Evolutionary conservation across 2,113 vertebrate species (phyloP).

Genomic region (Hassar affinis): DNA sequence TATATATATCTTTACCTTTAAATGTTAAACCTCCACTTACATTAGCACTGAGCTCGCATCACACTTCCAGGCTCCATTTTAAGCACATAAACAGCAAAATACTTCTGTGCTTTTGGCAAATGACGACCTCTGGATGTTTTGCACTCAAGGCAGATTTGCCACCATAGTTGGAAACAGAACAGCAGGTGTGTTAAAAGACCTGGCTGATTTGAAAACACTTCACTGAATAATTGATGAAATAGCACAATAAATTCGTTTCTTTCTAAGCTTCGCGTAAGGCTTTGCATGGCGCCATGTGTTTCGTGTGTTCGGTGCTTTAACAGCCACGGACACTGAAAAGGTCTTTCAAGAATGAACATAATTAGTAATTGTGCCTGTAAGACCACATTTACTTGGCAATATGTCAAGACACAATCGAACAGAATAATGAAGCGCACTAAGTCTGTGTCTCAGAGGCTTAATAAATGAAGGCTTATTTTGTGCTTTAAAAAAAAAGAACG

Average conservation of each 20-base stretch:
- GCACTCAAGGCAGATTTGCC: background rate
- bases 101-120: background rate
- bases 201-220: background rate
- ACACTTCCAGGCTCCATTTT: background rate
- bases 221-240: conserved; percentile 6
- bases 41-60: conserved; percentile 57
- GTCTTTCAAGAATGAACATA: background rate
- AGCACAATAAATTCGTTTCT: background rate
- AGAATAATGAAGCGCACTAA: background rate
- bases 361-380: background rate
- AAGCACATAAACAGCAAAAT: background rate
- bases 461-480: background rate
- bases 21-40: conserved; percentile 60
- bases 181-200: conserved; percentile 4
- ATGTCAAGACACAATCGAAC: background rate
- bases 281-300: background rate
- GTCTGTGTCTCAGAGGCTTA: background rate
- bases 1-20: conserved; percentile 39
- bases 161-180: background rate
- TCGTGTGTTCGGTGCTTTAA: background rate
- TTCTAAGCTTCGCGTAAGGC: background rate
- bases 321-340: background rate
- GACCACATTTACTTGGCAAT: background rate
- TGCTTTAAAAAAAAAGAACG: too few relatives aligned
- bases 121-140: background rate